Evolutionary conservation across 2,113 vertebrate genomes (phyloP).

Genomic region (Rhabdomys dilectus): DNA sequence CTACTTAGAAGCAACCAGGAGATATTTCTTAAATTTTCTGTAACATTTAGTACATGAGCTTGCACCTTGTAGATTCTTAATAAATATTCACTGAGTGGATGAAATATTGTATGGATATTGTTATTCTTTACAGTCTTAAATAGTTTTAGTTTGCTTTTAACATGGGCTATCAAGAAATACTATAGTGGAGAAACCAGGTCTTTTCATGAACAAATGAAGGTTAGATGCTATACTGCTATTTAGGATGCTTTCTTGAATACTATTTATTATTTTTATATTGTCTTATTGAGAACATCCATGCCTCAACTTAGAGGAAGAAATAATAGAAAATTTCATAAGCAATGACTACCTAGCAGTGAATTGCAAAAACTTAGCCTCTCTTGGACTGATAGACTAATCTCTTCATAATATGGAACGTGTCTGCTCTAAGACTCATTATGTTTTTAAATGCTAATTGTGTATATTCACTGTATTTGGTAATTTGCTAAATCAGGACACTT

Average conservation of each 20-base stretch:
- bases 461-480: background rate
- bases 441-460: background rate
- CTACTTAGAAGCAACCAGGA: background rate
- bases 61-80: background rate
- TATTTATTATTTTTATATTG: slow-evolving; percentile 19
- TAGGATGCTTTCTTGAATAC: background rate
- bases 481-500: background rate
- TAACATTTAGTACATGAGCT: background rate
- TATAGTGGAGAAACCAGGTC: background rate
- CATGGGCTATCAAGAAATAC: background rate
- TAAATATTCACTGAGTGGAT: background rate
- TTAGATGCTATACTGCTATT: background rate
- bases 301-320: background rate
- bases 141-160: background rate
- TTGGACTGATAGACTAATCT: background rate
- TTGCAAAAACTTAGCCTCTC: background rate
- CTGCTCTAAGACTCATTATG: background rate
- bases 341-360: background rate
- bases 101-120: background rate
- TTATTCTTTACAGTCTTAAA: background rate
- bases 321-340: background rate
- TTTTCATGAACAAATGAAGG: slow-evolving; percentile 2
- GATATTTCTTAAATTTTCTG: slow-evolving; percentile 19
- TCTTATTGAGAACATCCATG: background rate
- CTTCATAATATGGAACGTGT: background rate